Conservation (phyloP, 2,888 invertebrate species). For the Campoletis raptor region DNA sequence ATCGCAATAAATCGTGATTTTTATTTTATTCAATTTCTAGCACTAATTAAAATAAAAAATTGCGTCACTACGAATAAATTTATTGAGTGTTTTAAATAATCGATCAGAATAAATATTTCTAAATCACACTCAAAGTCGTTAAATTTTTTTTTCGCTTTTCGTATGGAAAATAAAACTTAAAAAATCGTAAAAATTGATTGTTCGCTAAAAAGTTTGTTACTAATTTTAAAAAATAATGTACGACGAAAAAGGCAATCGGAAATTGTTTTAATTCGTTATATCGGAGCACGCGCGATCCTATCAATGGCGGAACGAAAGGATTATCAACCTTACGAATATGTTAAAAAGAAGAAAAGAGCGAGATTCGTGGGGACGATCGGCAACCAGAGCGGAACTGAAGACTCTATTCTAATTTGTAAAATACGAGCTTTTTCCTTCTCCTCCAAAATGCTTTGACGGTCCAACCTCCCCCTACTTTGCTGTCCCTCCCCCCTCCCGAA, state of each 20-base stretch:
- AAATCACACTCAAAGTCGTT: not conserved
- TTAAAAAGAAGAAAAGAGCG: conserved; percentile 25
- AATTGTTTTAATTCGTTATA: not conserved
- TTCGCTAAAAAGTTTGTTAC: not conserved
- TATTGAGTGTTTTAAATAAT: not conserved
- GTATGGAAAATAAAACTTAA: not conserved
- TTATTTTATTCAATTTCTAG: not conserved
- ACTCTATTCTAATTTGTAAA: conserved; percentile 22
- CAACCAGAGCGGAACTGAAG: conserved; percentile 34
- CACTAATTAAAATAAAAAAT: not conserved
- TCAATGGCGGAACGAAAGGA: conserved; percentile 31
- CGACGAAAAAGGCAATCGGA: not conserved
- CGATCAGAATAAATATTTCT: not conserved
- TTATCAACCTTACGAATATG: not conserved
- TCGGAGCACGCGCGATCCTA: conserved; percentile 10
- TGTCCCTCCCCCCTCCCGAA: not conserved
- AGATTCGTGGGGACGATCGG: conserved; percentile 30
- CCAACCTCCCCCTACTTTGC: not conserved
- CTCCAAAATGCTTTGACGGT: conserved; percentile 5
- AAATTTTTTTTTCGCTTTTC: not conserved
- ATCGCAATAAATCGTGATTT: not conserved
- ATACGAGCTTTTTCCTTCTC: not conserved
- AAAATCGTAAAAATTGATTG: conserved; percentile 24
- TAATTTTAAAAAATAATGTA: not conserved
- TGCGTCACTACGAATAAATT: not conserved